Percentiles rank a stretch among this genome's conserved stretches.
These are phyloP conservation scores for Carabus problematicus DNA, from an alignment of 2,888 invertebrate genomes.

Conservation along the genomic window DNA sequence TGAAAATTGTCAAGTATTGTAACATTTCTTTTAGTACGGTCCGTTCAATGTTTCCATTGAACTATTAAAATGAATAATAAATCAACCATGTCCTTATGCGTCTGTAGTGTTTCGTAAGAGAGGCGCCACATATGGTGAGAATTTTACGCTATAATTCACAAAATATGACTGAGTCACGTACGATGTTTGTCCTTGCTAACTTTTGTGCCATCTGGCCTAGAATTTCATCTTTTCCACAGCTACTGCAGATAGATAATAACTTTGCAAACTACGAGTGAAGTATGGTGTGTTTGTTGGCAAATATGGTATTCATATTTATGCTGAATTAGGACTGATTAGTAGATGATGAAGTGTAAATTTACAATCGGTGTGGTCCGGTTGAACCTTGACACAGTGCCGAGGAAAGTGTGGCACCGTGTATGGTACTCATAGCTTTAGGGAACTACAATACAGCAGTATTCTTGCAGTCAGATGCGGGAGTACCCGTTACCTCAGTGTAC, in stretches of 20 bases:
- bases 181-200: background rate
- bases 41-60: no score
- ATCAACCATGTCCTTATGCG: constrained; percentile 8
- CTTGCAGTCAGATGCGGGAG: background rate
- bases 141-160: constrained; percentile 8
- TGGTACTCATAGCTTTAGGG: constrained; percentile 10
- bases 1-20: no score
- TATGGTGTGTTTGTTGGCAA: no score
- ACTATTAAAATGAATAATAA: no score
- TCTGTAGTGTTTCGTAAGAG: constrained; percentile 15
- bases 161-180: constrained; percentile 15
- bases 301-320: no score
- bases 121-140: constrained; percentile 10
- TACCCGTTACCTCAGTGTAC: background rate
- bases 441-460: background rate
- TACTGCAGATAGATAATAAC: background rate
- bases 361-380: constrained; percentile 1
- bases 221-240: background rate
- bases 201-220: constrained; percentile 8
- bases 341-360: background rate
- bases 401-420: constrained; percentile 33
- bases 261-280: background rate
- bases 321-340: background rate
- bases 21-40: no score
- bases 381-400: constrained; percentile 35